Evolutionary conservation across 2,113 vertebrate species (phyloP), one percentile per base, ranked within the genome.

Genomic region (Rallus limicola): DNA sequence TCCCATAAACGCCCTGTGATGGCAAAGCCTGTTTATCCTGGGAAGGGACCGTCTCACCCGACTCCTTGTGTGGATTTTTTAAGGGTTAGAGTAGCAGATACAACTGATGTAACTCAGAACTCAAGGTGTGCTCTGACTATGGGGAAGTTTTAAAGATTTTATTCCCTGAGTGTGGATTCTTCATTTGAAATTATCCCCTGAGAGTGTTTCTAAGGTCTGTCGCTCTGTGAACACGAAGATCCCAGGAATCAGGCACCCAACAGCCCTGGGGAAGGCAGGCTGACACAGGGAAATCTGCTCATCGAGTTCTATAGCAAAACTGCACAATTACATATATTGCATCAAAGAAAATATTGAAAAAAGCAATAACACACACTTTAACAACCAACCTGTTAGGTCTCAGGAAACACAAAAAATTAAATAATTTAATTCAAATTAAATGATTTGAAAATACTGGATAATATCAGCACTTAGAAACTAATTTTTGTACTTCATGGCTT

Each of bases 281-380:
- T 23, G 13, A 46, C 0, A 3, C 2, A 48, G 74, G 70, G 7
- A 19, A 52, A 44, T 0, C 24, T 62, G 55, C 65, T 34, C 1
- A 24, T 21, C 28, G 2, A 11, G 29, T 5, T 8, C 15, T 8
- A 10, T 0, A 21, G 2, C 3, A 4, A 65, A 79, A 65, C 26
- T 16, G 34, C n/a, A 9, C 11, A 15, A 33, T 69, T 33, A 21
- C 38, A 11, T 11, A 3, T 1, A 46, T 4, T 1, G 0, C 19
- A 42, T 13, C 18, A 29, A 46, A 46, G 44, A 19, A 46, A 46
- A 46, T 46, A 46, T 46, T 18, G 6, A 46, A 46, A 46, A 46
- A 46, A 18, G 44, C 44, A 46, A 46, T 19, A 17, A 46, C 44
- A 46, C 15, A 46, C 7, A 18, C 44, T 67, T 90, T 33, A 38